These are phyloP conservation scores for Chironomus striatipennis DNA, from an alignment of 1,140 invertebrate species.

Conservation along the genomic window DNA sequence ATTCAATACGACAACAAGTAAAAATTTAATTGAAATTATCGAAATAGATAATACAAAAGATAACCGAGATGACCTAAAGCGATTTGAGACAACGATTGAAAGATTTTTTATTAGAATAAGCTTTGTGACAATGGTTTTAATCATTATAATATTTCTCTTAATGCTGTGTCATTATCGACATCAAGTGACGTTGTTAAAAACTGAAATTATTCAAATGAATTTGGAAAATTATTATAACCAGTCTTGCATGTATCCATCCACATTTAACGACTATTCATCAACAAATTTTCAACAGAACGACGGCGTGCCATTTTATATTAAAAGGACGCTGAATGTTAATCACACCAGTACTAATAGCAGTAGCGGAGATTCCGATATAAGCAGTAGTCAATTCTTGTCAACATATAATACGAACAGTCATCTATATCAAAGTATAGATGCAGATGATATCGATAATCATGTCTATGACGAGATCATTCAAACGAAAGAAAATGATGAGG, in stretches of 20 bases:
- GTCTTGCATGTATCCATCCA: not conserved
- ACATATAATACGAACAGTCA: not conserved
- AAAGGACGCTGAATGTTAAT: no score
- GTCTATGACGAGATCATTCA: not conserved
- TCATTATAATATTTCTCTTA: slow-evolving; percentile 4
- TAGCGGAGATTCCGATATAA: not conserved
- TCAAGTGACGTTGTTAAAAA: not conserved
- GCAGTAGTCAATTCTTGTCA: not conserved
- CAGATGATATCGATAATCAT: not conserved
- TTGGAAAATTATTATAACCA: not conserved
- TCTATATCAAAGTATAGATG: not conserved
- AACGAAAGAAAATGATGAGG: not conserved
- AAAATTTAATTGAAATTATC: no score
- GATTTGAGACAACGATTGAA: no score
- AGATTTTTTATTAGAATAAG: no score
- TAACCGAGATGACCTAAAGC: no score
- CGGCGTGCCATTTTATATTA: no score
- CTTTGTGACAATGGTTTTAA: not conserved
- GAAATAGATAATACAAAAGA: no score
- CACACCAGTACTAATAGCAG: not conserved
- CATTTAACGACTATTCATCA: not conserved
- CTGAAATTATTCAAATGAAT: not conserved
- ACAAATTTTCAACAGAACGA: not conserved
- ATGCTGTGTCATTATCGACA: not conserved
- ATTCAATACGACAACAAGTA: no score